Percentiles rank a stretch among this genome's conserved stretches.
Conservation (phyloP, 2,888 invertebrate genomes). For the Spilosoma lubricipeda region DNA sequence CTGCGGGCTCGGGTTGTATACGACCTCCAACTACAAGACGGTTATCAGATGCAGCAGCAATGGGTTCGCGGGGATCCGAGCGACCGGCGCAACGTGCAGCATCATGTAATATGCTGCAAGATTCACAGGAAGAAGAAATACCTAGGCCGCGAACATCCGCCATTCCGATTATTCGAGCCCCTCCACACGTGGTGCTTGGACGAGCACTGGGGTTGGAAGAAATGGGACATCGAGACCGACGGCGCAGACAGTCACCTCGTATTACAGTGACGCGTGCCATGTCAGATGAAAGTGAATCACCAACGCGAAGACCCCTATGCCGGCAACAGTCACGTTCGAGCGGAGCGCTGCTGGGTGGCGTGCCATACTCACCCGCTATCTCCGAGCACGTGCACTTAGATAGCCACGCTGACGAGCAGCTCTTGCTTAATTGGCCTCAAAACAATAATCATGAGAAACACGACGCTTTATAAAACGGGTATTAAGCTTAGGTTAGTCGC, state of each 20-base stretch:
- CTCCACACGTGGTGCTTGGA: slow-evolving; percentile 87
- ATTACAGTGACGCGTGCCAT: slow-evolving; percentile 91
- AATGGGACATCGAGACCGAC: slow-evolving; percentile 67
- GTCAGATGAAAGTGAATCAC: slow-evolving; percentile 90
- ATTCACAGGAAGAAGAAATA: slow-evolving; percentile 83
- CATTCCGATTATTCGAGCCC: slow-evolving; percentile 83
- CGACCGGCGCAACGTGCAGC: slow-evolving; percentile 87
- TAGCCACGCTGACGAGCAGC: slow-evolving; percentile 78
- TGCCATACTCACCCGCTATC: slow-evolving; percentile 81
- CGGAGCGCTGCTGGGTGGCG: slow-evolving; percentile 79
- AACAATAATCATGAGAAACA: slow-evolving; percentile 64
- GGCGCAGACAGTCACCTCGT: slow-evolving; percentile 87
- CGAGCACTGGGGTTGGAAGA: slow-evolving; percentile 86
- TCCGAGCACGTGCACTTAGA: slow-evolving; percentile 68
- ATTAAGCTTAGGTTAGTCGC: slow-evolving; percentile 63
- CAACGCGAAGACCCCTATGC: slow-evolving; percentile 80
- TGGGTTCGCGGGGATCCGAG: slow-evolving; percentile 75
- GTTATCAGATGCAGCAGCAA: slow-evolving; percentile 79
- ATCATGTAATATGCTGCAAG: slow-evolving; percentile 90
- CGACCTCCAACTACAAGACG: slow-evolving; percentile 78
- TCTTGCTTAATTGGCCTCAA: slow-evolving; percentile 86
- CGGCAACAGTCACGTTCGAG: slow-evolving; percentile 83
- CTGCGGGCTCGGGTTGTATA: slow-evolving; percentile 83
- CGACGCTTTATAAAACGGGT: slow-evolving; percentile 80
- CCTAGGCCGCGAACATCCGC: slow-evolving; percentile 72